Percentiles rank a stretch among this genome's conserved stretches.
Evolutionary conservation across 2,797 vertebrate genomes (phyloP).

Genomic region (Ceryle rudis): DNA sequence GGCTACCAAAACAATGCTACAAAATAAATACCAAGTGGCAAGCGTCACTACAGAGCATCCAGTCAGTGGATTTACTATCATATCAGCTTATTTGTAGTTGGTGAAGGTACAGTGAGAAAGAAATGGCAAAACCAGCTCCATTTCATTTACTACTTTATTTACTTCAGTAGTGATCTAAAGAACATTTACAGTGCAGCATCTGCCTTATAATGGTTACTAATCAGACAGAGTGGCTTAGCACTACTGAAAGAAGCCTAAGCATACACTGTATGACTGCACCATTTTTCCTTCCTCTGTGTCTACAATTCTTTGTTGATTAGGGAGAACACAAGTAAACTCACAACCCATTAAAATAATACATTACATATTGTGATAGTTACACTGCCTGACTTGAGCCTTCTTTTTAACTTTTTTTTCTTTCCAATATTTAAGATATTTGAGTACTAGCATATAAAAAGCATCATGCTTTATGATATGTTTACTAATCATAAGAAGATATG

Average conservation of each 20-base stretch:
- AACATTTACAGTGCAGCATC: neutral
- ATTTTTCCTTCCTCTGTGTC: neutral
- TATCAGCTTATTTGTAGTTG: neutral
- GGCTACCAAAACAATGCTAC: neutral
- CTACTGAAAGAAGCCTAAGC: neutral
- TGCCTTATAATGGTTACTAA: neutral
- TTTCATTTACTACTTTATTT: neutral
- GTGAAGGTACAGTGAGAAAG: neutral
- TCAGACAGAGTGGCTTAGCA: neutral
- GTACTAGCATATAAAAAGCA: neutral
- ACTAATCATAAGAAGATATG: neutral
- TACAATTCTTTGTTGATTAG: neutral
- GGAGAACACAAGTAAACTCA: neutral
- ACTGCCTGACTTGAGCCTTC: neutral
- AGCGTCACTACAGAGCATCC: neutral
- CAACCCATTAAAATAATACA: neutral
- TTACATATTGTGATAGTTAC: neutral
- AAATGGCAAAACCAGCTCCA: neutral
- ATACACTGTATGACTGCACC: neutral
- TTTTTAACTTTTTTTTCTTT: neutral
- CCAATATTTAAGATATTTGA: neutral
- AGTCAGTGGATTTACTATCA: neutral
- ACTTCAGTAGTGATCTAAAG: neutral
- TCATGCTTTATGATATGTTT: neutral
- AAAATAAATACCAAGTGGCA: neutral